Base-by-base conservation (phyloP, 1,140 invertebrate genomes). In the Temnothorax longispinosus region DNA sequence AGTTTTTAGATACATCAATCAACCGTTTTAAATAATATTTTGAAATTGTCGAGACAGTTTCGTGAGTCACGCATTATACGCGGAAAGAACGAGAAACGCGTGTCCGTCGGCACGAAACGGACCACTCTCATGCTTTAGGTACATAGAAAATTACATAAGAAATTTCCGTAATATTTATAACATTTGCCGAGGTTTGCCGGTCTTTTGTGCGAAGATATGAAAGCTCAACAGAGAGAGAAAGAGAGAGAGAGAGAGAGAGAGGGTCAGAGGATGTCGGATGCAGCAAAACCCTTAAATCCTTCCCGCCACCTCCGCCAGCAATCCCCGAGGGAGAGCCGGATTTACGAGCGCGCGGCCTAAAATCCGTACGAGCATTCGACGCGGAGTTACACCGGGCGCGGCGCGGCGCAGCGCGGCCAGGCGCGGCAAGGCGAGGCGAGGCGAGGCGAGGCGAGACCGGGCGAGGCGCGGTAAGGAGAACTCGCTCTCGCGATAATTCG, bases 341-440 rank as follows among this genome's bases (percentile, higher is more conserved):
- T 90, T 90, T 90, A 90, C 64, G 89, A 90, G 88, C 58, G 41
- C 56, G 50, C 80, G 60, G 88, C 88, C 89, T 89, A 89, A 90
- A 90, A 90, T 90, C 89, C 85, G 78, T 85, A 89, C 62, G 78
- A 58, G 58, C 72, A 88, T 77, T 72, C 69, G 88, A 76, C n/a
- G 47, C 81, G 27, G 27, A 27, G 27, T 27, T 27, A 27, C 27
- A 27, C 27, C 27, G 27, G 8, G 50, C 47, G 60, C 32, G 69
- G n/a, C 60, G 32, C 11, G 7, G 72, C 52, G 18, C 10, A 44
- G 54, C 44, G 32, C 32, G 13, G 56, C 54, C 18, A 41, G 58
- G 32, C 60, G 15, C 18, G 15, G 32, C 60, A 13, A 38, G 35
- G 35, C 54, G 50, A 52, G 44, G 54, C 41, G 56, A 41, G 13